Conservation (phyloP, 2,113 vertebrate genomes). For the Bos javanicus region DNA sequence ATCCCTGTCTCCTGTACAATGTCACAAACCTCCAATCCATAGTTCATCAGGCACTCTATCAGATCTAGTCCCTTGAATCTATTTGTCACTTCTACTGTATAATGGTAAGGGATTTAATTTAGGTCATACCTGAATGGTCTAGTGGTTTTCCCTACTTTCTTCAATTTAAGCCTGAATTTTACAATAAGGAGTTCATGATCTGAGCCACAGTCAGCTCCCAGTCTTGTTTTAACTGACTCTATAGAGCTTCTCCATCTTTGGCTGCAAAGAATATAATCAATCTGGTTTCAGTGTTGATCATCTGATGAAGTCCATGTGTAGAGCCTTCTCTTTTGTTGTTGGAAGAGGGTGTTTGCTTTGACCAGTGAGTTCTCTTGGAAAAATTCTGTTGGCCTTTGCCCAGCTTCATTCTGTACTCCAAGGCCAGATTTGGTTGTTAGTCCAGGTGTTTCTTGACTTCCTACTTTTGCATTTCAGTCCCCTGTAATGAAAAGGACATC, state of each 20-base stretch:
- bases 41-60: neutral
- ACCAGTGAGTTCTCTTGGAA: neutral
- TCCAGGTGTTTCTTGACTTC: neutral
- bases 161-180: neutral
- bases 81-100: neutral
- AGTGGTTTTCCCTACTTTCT: neutral
- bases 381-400: neutral
- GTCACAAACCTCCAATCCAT: neutral
- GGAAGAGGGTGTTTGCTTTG: neutral
- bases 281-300: neutral
- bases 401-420: neutral
- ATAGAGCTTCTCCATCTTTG: neutral
- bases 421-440: neutral
- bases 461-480: neutral
- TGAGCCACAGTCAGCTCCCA: neutral
- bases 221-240: neutral
- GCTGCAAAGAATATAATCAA: neutral
- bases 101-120: neutral
- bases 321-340: neutral
- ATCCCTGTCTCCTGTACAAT: neutral
- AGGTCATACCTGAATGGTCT: neutral
- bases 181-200: neutral
- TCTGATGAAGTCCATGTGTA: neutral
- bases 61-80: neutral
- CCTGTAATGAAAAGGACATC: neutral